These are phyloP conservation scores for Cossypha polioptera DNA, from an alignment of 2,797 vertebrate genomes.

Conservation along the genomic window DNA sequence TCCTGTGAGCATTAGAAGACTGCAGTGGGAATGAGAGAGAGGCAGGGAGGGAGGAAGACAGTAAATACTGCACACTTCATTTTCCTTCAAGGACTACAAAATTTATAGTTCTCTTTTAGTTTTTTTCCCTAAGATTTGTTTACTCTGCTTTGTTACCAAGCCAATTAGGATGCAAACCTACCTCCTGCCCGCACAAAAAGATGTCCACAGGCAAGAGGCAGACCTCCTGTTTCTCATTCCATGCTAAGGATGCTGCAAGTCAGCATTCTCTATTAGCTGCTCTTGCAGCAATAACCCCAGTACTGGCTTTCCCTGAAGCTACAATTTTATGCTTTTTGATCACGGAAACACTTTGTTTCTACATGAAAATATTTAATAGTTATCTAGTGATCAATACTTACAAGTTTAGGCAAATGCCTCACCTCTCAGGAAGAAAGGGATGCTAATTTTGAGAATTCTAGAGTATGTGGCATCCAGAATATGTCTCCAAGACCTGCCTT, in stretches of 20 bases:
- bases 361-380: not conserved
- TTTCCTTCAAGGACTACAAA: not conserved
- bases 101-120: not conserved
- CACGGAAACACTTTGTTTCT: not conserved
- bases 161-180: not conserved
- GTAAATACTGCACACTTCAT: slow-evolving; percentile 23
- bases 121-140: not conserved
- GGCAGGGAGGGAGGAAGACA: not conserved
- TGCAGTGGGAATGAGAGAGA: not conserved
- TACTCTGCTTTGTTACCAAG: slow-evolving; percentile 13
- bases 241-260: slow-evolving; percentile 13
- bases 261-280: not conserved
- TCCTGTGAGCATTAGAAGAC: not conserved
- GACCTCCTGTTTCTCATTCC: slow-evolving; percentile 9
- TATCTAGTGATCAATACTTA: not conserved
- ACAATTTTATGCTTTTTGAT: not conserved
- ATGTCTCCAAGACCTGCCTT: not conserved
- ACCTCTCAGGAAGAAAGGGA: not conserved
- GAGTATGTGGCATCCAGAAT: not conserved
- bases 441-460: not conserved
- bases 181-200: not conserved
- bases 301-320: not conserved
- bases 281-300: not conserved
- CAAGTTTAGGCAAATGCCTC: not conserved
- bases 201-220: not conserved